phyloP scores from a whole-genome alignment of 92 coral and sea anemone species.

The Pocillopora grandis region DNA sequence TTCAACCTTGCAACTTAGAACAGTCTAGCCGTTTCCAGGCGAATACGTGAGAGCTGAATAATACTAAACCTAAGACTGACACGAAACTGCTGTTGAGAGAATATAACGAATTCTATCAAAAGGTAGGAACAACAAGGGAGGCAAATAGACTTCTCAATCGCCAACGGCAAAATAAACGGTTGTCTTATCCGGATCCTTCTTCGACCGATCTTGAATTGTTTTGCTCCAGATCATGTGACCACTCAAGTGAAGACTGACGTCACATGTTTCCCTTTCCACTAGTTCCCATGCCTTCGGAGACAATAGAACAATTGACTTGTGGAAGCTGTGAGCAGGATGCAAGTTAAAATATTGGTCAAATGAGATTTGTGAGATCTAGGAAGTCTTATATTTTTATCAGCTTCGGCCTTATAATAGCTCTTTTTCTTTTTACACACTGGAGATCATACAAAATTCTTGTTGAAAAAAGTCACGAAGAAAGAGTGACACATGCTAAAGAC shows the following conservation, averaged over 20 bases:
- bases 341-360: neutral
- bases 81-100: neutral
- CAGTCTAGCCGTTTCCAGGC: constrained; percentile 22
- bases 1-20: neutral
- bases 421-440: constrained; percentile 41
- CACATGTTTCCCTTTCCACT: neutral
- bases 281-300: neutral
- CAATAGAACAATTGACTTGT: neutral
- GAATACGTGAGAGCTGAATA: neutral
- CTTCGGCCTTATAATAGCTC: constrained; percentile 15
- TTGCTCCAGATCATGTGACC: constrained; percentile 30
- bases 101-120: neutral
- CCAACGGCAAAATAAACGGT: constrained; percentile 15
- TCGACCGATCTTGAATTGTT: constrained; percentile 19
- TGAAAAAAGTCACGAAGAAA: neutral
- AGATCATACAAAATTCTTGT: constrained; percentile 33
- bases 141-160: neutral
- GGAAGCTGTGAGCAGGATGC: neutral
- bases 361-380: constrained; percentile 24
- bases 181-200: neutral
- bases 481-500: no score
- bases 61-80: neutral
- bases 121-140: neutral
- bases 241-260: constrained; percentile 14
- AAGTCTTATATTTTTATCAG: constrained; percentile 24